These are phyloP conservation scores for Lasiommata megera DNA, from an alignment of 2,888 invertebrate genomes.

Conservation along the genomic window DNA sequence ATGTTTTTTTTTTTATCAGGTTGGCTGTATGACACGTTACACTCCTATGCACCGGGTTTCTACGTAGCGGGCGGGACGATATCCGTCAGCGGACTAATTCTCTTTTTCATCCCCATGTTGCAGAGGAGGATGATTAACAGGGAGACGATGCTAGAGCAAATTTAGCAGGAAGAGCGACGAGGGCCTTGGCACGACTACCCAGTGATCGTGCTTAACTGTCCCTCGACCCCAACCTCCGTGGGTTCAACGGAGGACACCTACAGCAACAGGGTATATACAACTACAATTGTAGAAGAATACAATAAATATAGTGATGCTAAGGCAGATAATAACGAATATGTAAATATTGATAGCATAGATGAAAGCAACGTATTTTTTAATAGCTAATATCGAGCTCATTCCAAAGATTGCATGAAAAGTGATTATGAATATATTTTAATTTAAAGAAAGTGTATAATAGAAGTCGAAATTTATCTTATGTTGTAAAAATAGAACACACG, in stretches of 20 bases:
- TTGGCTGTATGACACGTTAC: constrained; percentile 88
- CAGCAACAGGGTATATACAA: constrained; percentile 74
- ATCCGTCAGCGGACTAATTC: constrained; percentile 91
- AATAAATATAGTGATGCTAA: constrained; percentile 48
- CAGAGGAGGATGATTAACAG: constrained; percentile 69
- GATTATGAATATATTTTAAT: constrained; percentile 42
- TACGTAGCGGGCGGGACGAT: constrained; percentile 93
- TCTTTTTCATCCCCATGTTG: constrained; percentile 90
- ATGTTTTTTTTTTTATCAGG: constrained; percentile 77
- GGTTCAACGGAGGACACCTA: constrained; percentile 57
- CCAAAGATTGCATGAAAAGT: constrained; percentile 61
- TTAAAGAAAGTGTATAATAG: constrained; percentile 32
- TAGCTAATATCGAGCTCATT: constrained; percentile 60
- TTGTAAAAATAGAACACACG: constrained; percentile 14
- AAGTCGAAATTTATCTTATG: constrained; percentile 16
- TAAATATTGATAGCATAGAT: constrained; percentile 50
- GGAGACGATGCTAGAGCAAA: constrained; percentile 58
- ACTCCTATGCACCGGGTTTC: constrained; percentile 93
- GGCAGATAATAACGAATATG: constrained; percentile 53
- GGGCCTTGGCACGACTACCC: constrained; percentile 48
- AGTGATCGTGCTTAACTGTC: constrained; percentile 68
- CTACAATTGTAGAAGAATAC: constrained; percentile 60
- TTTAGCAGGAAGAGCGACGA: constrained; percentile 61
- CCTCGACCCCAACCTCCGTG: constrained; percentile 64
- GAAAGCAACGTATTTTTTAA: constrained; percentile 53